Evolutionary conservation across 2,113 vertebrate species (phyloP).

Genomic region (Mastomys natalensis): DNA sequence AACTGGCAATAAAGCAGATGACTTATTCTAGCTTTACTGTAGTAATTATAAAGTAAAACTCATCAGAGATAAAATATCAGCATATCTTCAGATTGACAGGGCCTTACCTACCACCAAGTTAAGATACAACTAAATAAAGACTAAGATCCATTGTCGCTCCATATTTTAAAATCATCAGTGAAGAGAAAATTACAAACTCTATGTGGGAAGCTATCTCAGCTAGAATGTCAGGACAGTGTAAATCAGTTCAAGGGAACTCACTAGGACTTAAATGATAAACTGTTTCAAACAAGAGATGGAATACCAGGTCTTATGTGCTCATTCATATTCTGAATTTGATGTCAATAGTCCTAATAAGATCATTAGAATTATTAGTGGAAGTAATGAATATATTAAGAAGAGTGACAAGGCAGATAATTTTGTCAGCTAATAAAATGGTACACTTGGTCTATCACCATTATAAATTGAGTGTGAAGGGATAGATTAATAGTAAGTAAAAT

Average conservation of each 20-base stretch:
- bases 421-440: not conserved
- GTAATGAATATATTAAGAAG: not conserved
- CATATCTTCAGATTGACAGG: not conserved
- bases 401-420: not conserved
- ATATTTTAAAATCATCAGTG: not conserved
- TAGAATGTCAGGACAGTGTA: not conserved
- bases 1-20: not conserved
- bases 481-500: not conserved
- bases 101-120: not conserved
- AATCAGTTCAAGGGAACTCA: not conserved
- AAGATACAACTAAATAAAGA: not conserved
- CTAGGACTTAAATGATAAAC: not conserved
- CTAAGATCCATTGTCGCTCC: not conserved
- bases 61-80: slow-evolving; percentile 21
- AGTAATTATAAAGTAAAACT: slow-evolving; percentile 14
- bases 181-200: not conserved
- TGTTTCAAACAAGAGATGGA: not conserved
- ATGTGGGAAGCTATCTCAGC: not conserved
- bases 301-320: not conserved
- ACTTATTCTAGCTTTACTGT: not conserved
- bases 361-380: not conserved
- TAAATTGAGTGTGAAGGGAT: not conserved
- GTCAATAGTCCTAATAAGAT: not conserved
- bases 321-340: not conserved
- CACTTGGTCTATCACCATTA: not conserved